Evolutionary conservation across 2,888 invertebrate species (phyloP).

Genomic region (Stenichneumon culpator): DNA sequence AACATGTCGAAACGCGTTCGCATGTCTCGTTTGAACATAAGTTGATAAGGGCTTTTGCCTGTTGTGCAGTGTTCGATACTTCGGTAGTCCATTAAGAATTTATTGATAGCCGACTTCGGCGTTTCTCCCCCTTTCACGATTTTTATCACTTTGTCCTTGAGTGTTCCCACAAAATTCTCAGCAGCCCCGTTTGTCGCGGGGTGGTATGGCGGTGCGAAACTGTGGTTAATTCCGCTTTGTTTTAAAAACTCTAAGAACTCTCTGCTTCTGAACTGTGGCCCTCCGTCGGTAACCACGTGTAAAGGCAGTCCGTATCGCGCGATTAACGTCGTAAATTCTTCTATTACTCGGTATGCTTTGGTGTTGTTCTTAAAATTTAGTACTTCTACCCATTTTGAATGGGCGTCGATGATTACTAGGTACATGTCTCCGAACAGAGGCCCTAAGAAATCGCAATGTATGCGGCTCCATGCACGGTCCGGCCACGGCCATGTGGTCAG

Average conservation of each 20-base stretch:
- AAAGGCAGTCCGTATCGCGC: conserved; percentile 62
- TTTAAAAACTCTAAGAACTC: conserved; percentile 66
- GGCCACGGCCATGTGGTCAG: conserved; percentile 68
- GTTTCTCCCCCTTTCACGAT: conserved; percentile 65
- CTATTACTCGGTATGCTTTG: conserved; percentile 57
- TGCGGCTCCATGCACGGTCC: conserved; percentile 65
- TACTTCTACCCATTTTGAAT: conserved; percentile 73
- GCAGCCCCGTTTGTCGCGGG: conserved; percentile 64
- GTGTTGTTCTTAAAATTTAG: conserved; percentile 63
- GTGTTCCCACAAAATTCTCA: conserved; percentile 66
- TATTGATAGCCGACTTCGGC: conserved; percentile 56
- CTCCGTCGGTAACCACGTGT: conserved; percentile 68
- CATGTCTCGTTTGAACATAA: conserved; percentile 54
- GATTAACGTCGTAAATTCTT: conserved; percentile 62
- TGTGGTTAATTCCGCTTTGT: no score
- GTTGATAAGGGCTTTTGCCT: conserved; percentile 28
- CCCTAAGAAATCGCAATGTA: conserved; percentile 72
- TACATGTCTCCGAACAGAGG: conserved; percentile 68
- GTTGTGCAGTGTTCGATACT: conserved; percentile 60
- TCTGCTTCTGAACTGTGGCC: conserved; percentile 61
- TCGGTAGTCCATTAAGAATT: conserved; percentile 68
- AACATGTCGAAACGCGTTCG: conserved; percentile 21
- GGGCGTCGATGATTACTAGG: conserved; percentile 72
- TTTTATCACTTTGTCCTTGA: conserved; percentile 66
- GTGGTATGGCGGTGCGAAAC: conserved; percentile 65